Evolutionary conservation across 2,888 invertebrate species (phyloP), one percentile per base, ranked within the genome.

Genomic region (Pristionchus arcanus): DNA sequence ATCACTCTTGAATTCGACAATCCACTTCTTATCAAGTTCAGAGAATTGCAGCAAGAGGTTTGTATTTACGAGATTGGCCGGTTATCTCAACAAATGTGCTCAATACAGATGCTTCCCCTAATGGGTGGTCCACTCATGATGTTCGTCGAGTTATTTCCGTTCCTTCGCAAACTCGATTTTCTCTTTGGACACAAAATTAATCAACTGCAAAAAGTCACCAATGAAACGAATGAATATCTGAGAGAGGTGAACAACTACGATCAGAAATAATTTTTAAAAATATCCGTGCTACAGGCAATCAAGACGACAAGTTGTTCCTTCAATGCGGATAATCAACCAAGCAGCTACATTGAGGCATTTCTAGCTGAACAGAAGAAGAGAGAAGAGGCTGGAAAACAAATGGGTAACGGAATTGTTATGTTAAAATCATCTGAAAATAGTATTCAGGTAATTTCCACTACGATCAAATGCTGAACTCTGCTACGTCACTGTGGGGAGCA

Each of bases 21-120:
- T 68, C 87, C 87, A 66, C 59, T 66, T 0, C 66, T 87, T 16
- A 55, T 59, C 25, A 28, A 34, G 31, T 85, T 85, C 84, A 55
- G 59, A 59, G 84, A 85, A 85, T 11, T 85, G 31, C 84, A 85
- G n/a, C 84, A 59, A 21, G 84, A 85, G 59, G 84, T 85, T 2
- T 7, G 55, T 11, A 25, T 9, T 37, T 37, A 34, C 19, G 28
- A 2, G 2, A 42, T 16, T 5, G 25, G 25, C 1, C 1, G 21
- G 4, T 7, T 25, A 77, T 21, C 21, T 15, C 34, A n/a, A 49
- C 42, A 49, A n/a, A 74, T 74, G 74, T 25, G 25, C 42, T 42
- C 3, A 25, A 19, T 77, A 0, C n/a, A 81, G 81, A 25, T 49
- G 11, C 81, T 81, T n/a, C 81, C 81, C 15, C 53, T 42, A 0